These are phyloP conservation scores for Crocodylus rhombifer DNA, from an alignment of 2,797 vertebrate species.

Conservation along the genomic window DNA sequence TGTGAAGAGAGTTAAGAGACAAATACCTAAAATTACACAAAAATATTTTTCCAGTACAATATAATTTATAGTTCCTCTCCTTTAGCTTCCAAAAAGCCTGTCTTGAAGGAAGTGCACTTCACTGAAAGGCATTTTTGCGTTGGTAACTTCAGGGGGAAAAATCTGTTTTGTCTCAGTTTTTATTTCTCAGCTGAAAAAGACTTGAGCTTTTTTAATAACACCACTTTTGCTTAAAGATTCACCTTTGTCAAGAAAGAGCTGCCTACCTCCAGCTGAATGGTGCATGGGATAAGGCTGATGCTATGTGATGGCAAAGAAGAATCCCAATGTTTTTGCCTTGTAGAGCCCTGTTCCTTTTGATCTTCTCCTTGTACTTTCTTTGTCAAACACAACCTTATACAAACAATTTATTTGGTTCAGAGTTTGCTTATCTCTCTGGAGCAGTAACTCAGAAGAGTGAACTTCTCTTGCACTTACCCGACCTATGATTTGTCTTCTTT, in stretches of 20 bases:
- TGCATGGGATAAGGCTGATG: neutral
- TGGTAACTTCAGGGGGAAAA: neutral
- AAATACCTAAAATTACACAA: neutral
- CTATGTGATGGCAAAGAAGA: conserved; percentile 27
- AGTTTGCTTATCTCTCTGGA: conserved; percentile 27
- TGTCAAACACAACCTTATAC: conserved; percentile 7
- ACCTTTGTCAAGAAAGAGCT: neutral
- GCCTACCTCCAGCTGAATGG: conserved; percentile 20
- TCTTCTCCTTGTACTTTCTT: conserved; percentile 48
- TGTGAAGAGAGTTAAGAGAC: neutral
- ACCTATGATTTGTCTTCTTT: conserved; percentile 2
- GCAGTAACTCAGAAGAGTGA: neutral
- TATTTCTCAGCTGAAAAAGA: too few species aligned
- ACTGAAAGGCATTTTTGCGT: neutral
- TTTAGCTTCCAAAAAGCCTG: neutral
- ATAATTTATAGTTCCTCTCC: neutral
- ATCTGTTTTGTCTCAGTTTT: neutral
- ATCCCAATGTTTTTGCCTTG: conserved; percentile 38
- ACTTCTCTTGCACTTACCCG: neutral
- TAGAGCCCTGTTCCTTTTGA: conserved; percentile 35
- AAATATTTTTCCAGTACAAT: neutral
- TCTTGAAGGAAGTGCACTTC: neutral
- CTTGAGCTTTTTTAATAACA: neutral
- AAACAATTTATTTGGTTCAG: conserved; percentile 29
- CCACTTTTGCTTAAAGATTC: neutral